Conservation (phyloP, 2,797 vertebrate genomes). For the Pristis pectinata region DNA sequence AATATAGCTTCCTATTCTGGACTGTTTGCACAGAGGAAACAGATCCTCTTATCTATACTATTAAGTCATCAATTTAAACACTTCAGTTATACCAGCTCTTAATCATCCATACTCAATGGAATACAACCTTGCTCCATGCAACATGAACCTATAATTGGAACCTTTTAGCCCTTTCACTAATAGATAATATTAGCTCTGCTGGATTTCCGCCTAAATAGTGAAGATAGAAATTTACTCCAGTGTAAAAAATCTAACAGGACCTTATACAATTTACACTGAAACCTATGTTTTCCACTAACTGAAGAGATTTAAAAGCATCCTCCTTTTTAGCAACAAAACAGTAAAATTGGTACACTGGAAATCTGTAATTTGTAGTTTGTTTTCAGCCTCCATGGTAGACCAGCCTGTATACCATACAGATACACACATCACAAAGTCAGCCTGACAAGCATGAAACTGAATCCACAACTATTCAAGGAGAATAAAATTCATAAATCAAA, state of each 20-base stretch:
- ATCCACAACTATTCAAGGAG: constrained; percentile 39
- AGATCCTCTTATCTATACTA: not conserved
- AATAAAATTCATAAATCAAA: constrained; percentile 47
- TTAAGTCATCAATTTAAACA: not conserved
- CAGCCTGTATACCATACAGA: not conserved
- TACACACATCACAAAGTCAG: not conserved
- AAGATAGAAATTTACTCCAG: not conserved
- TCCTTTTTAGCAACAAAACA: not conserved
- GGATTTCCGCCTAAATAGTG: not conserved
- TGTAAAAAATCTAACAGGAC: not conserved
- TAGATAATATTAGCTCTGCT: not conserved
- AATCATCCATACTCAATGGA: not conserved
- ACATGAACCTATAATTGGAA: not conserved
- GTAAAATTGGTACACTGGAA: not conserved
- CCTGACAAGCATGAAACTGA: constrained; percentile 50
- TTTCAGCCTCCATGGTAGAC: not conserved
- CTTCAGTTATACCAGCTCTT: not conserved
- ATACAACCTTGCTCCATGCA: not conserved
- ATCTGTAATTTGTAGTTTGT: not conserved
- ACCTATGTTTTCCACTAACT: not conserved
- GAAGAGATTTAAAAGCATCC: not conserved
- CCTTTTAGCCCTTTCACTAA: not conserved
- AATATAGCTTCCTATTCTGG: not conserved
- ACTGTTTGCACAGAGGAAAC: not conserved
- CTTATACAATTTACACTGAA: not conserved